These are phyloP conservation scores for Pteropus rufus DNA, from an alignment of 2,797 vertebrate species.

Conservation along the genomic window DNA sequence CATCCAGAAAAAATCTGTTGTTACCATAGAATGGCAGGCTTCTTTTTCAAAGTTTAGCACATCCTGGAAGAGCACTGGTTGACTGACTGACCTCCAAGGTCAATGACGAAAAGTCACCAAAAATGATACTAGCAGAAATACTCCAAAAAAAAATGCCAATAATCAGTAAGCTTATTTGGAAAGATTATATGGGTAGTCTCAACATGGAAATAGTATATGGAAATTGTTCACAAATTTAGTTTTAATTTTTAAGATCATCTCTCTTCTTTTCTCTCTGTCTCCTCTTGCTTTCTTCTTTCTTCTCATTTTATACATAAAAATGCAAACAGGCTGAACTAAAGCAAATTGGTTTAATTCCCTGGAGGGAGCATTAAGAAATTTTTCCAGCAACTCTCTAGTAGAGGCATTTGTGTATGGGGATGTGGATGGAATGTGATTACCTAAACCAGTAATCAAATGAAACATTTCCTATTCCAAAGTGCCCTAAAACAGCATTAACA, in stretches of 20 bases:
- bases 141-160: not conserved
- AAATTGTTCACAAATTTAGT: slow-evolving; percentile 37
- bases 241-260: slow-evolving; percentile 69
- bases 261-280: not conserved
- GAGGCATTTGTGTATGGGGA: slow-evolving; percentile 70
- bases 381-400: slow-evolving; percentile 81
- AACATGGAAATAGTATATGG: not conserved
- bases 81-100: not conserved
- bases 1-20: not conserved
- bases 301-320: slow-evolving; percentile 83
- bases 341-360: slow-evolving; percentile 85
- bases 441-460: slow-evolving; percentile 72
- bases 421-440: slow-evolving; percentile 70
- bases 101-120: not conserved
- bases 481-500: slow-evolving; percentile 35
- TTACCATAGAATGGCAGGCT: not conserved
- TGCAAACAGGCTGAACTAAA: slow-evolving; percentile 86
- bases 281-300: slow-evolving; percentile 30
- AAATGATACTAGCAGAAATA: not conserved
- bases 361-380: slow-evolving; percentile 79
- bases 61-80: not conserved
- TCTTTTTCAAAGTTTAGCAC: slow-evolving; percentile 41
- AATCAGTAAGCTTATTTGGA: not conserved
- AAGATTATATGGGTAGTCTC: not conserved
- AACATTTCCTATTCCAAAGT: slow-evolving; percentile 68